Percentiles rank a stretch among this genome's conserved stretches.
Conservation (phyloP, 2,797 vertebrate genomes). For the Myotis myotis region DNA sequence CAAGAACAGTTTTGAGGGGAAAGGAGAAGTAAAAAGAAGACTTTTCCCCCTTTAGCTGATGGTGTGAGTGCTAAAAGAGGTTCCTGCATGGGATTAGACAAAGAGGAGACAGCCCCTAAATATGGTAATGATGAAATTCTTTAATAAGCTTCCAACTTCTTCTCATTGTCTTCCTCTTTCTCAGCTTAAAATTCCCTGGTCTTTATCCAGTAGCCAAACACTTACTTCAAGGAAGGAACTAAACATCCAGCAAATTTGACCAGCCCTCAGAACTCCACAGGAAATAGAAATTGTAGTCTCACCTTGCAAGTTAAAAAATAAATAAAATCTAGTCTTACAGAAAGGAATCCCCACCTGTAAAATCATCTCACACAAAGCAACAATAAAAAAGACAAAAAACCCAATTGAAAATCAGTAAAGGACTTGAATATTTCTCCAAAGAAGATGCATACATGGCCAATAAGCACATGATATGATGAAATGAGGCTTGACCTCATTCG, state of each 20-base stretch:
- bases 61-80: neutral
- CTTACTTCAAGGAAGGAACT: conserved; percentile 28
- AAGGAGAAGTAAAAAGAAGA: neutral
- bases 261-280: neutral
- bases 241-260: neutral
- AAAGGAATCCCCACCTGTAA: conserved; percentile 32
- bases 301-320: neutral
- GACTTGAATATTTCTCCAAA: conserved; percentile 52
- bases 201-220: neutral
- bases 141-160: neutral
- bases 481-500: neutral
- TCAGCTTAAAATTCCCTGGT: conserved; percentile 13
- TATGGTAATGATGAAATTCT: neutral
- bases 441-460: neutral
- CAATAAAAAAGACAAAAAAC: conserved; percentile 36
- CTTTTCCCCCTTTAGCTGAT: neutral
- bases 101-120: neutral
- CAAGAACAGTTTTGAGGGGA: neutral
- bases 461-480: conserved; percentile 5
- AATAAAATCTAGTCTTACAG: neutral
- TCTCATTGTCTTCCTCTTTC: neutral
- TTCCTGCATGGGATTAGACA: neutral
- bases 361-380: neutral
- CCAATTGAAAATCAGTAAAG: neutral
- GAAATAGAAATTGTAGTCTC: conserved; percentile 21